phyloP scores from a whole-genome alignment of 1,140 invertebrate genomes.

The Heliconius melpomene region DNA sequence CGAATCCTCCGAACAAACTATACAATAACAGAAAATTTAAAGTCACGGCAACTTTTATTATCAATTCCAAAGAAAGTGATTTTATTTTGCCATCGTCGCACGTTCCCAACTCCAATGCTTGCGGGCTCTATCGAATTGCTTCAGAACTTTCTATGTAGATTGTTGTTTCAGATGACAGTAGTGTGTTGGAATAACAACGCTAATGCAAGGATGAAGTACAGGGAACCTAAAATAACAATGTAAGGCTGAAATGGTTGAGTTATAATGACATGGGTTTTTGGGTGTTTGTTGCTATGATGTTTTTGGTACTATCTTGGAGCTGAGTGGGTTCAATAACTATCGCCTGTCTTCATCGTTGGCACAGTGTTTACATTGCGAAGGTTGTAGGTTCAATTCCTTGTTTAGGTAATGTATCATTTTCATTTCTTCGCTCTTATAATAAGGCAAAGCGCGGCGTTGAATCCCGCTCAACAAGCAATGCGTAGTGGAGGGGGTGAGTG shows the following conservation, averaged over 20 bases:
- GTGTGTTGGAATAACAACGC: constrained; percentile 29
- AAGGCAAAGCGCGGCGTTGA: too few relatives aligned
- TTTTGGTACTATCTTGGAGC: too few relatives aligned
- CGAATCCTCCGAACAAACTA: background rate
- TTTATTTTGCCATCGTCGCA: constrained; percentile 23
- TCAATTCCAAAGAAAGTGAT: constrained; percentile 31
- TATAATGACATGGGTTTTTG: background rate
- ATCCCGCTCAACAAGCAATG: too few relatives aligned
- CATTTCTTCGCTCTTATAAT: too few relatives aligned
- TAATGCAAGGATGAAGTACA: constrained; percentile 29
- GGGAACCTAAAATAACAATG: constrained; percentile 35
- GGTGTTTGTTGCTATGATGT: background rate
- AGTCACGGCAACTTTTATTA: constrained; percentile 36
- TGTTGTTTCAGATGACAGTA: constrained; percentile 33
- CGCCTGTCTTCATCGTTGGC: too few relatives aligned
- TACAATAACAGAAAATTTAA: constrained; percentile 37
- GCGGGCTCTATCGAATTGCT: constrained; percentile 32
- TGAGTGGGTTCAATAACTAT: too few relatives aligned
- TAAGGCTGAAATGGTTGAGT: background rate
- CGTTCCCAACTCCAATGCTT: constrained; percentile 22
- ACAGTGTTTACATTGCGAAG: too few relatives aligned
- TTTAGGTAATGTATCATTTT: too few relatives aligned
- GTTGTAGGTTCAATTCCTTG: too few relatives aligned
- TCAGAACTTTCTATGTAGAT: constrained; percentile 23
- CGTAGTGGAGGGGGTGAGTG: too few relatives aligned